Evolutionary conservation across 2,797 vertebrate species (phyloP), one percentile per base, ranked within the genome.

Genomic region (Takifugu ocellatus): DNA sequence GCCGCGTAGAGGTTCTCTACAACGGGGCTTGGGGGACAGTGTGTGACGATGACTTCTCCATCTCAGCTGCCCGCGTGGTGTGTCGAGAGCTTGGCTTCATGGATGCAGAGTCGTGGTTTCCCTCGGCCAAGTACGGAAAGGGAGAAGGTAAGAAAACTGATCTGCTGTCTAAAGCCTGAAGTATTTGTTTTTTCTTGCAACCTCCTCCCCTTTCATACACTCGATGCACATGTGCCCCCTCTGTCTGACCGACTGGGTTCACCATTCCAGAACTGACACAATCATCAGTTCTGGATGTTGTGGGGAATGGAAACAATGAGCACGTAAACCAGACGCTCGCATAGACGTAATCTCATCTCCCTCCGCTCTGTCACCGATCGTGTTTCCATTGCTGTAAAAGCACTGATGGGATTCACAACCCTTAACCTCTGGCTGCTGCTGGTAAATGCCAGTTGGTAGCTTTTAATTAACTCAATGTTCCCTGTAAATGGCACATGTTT

Each of bases 1-100:
- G 97, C 17, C 88, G 97, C 0, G 76, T 98, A 74, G 97, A 99
- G 62, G 88, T 99, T 42, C 92, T 90, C 65, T 94, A 98, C 59
- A 63, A 88, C 0, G 92, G 93, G 0, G 91, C 93, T 74, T 99
- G 97, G 97, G 97, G 97, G 51, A 98, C 96, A 0, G 92, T 98
- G 45, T 98, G 96, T 0, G 96, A 98, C 0, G 97, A 99, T 0
- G 96, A 98, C 84, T 99, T 98, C 89, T 94, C 95, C 85, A 91
- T 97, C 57, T 87, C 90, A 0, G 90, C 94, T 0, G 96, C 95
- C 0, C 89, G 93, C 0, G 94, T 98, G 45, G 93, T 91, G 54
- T 98, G 97, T 84, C 89, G 93, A 56, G 86, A 97, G 87, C 87
- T 99, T 46, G 97, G 96, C 9, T 98, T 93, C 0, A 11, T 93